These are phyloP conservation scores for Perca schrenkii DNA, from an alignment of 2,113 vertebrate genomes.

Conservation along the genomic window DNA sequence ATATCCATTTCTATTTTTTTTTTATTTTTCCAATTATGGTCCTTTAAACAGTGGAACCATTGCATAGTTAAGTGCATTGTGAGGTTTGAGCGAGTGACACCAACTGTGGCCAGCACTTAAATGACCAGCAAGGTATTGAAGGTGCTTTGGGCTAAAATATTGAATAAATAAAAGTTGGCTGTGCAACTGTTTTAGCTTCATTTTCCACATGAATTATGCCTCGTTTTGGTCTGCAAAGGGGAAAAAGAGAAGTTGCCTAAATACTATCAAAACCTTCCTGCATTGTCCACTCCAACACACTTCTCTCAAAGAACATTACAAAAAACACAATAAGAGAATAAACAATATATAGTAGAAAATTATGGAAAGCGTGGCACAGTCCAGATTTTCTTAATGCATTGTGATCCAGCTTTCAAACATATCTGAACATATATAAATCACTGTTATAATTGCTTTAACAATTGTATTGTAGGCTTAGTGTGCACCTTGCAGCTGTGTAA, in stretches of 20 bases:
- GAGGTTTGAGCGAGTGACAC: background rate
- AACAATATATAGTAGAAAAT: background rate
- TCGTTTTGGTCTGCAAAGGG: background rate
- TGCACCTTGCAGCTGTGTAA: background rate
- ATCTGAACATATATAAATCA: background rate
- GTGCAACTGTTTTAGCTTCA: background rate
- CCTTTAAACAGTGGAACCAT: background rate
- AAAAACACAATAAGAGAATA: background rate
- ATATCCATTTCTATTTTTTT: background rate
- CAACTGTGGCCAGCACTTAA: background rate
- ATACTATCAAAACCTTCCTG: background rate
- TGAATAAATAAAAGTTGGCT: background rate
- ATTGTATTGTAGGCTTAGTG: background rate
- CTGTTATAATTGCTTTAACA: background rate
- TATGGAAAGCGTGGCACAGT: background rate
- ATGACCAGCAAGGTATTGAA: background rate
- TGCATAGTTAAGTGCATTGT: background rate
- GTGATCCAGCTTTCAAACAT: background rate
- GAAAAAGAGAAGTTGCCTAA: background rate
- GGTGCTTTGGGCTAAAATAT: background rate
- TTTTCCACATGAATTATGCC: background rate
- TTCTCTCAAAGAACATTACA: background rate
- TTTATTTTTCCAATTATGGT: background rate
- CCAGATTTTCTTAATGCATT: background rate
- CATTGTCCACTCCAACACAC: background rate